phyloP scores from a whole-genome alignment of 1,140 invertebrate genomes.

The Tachypleus tridentatus region DNA sequence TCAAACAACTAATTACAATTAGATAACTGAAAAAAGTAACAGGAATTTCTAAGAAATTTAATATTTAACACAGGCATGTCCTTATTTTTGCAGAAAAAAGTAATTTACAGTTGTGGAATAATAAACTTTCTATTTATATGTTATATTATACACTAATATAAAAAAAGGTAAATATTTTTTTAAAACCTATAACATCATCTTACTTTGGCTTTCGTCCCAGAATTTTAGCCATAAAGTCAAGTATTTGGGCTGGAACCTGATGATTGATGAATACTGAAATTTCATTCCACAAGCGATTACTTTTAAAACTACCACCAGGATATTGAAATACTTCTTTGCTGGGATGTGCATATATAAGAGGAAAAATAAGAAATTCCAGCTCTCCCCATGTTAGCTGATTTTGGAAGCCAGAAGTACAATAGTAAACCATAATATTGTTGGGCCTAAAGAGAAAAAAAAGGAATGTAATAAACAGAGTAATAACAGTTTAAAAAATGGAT shows the following conservation, averaged over 20 bases:
- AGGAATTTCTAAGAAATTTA: no score
- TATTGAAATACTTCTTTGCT: slow-evolving; percentile 25
- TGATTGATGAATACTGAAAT: slow-evolving; percentile 71
- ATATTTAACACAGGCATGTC: no score
- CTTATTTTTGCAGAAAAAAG: no score
- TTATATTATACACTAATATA: no score
- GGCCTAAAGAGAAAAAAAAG: slow-evolving; percentile 36
- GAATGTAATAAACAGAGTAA: no score
- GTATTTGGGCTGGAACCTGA: slow-evolving; percentile 65
- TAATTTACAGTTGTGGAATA: no score
- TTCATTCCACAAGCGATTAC: slow-evolving; percentile 54
- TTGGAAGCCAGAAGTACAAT: slow-evolving; percentile 73
- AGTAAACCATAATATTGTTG: slow-evolving; percentile 63
- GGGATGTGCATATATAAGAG: slow-evolving; percentile 24
- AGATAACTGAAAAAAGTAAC: no score
- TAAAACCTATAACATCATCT: no score
- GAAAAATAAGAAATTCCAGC: slow-evolving; percentile 23
- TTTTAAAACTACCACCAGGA: slow-evolving; percentile 42
- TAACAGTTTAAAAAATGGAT: no score
- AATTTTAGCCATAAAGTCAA: slow-evolving; percentile 56
- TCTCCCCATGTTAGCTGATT: slow-evolving; percentile 75
- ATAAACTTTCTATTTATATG: no score
- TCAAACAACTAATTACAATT: no score
- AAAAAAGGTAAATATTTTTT: no score
- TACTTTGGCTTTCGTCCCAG: slow-evolving; percentile 67